phyloP scores from a whole-genome alignment of 2,113 vertebrate genomes.

The Typhlomys cinereus region DNA sequence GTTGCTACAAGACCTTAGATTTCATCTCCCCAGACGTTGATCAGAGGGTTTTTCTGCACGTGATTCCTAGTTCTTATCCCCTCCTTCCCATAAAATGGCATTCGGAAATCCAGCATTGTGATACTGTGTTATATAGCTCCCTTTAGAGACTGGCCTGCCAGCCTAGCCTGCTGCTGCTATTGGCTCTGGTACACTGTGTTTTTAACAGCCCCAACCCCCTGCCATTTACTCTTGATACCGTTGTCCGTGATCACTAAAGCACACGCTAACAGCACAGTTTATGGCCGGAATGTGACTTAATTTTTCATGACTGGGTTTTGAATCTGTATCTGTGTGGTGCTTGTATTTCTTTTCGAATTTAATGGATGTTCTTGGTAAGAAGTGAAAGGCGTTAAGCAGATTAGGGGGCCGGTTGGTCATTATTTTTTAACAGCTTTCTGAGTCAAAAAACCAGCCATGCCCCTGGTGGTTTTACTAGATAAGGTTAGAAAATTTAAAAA shows the following conservation, averaged over 20 bases:
- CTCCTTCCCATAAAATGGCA: constrained; percentile 4
- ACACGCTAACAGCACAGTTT: constrained; percentile 61
- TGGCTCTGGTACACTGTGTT: constrained; percentile 7
- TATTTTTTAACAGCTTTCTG: constrained; percentile 79
- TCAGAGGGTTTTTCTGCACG: constrained; percentile 47
- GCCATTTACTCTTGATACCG: constrained; percentile 47
- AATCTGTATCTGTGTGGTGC: not conserved
- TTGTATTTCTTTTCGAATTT: constrained; percentile 29
- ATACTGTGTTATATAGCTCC: constrained; percentile 38
- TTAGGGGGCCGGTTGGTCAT: constrained; percentile 22
- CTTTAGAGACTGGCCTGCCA: constrained; percentile 45
- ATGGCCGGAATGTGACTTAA: constrained; percentile 67
- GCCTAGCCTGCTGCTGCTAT: constrained; percentile 30
- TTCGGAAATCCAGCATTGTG: constrained; percentile 47
- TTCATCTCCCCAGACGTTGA: constrained; percentile 52
- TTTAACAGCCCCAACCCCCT: constrained; percentile 63
- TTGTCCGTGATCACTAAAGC: constrained; percentile 38
- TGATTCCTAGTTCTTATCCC: not conserved
- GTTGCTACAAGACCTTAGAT: constrained; percentile 56
- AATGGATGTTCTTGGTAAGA: constrained; percentile 67
- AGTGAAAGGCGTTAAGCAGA: constrained; percentile 65
- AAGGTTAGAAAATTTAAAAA: constrained; percentile 76
- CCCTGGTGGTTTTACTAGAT: constrained; percentile 66
- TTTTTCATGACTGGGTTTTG: constrained; percentile 66
- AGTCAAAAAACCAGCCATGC: constrained; percentile 62